Percentiles rank a stretch among this genome's conserved stretches.
Conservation (phyloP, 2,113 vertebrate species). For the Chlamydotis undulata region DNA sequence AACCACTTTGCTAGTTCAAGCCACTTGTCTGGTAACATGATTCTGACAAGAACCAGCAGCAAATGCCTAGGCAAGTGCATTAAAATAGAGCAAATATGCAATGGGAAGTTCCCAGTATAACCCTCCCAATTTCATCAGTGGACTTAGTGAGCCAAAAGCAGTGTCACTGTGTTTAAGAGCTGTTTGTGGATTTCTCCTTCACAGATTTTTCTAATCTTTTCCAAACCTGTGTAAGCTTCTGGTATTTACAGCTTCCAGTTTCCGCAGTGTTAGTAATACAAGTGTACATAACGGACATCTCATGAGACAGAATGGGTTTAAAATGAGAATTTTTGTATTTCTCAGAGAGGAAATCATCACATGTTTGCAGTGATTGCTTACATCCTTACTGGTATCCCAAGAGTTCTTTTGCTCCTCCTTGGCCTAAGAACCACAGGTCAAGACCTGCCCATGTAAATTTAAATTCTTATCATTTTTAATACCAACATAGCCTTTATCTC, state of each 20-base stretch:
- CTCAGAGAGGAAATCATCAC: neutral
- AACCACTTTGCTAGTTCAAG: neutral
- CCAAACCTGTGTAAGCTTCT: neutral
- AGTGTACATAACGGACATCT: neutral
- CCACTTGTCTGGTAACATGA: neutral
- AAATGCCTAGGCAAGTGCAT: neutral
- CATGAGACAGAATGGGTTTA: neutral
- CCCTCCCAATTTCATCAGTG: neutral
- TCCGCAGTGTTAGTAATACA: neutral
- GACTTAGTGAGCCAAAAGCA: neutral
- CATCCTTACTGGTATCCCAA: neutral
- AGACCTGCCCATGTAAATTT: neutral
- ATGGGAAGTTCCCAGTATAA: neutral
- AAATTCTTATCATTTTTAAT: neutral
- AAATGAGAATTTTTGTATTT: neutral
- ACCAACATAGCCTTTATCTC: neutral
- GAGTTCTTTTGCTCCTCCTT: neutral
- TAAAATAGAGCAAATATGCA: neutral
- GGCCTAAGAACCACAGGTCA: neutral
- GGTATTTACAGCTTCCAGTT: neutral
- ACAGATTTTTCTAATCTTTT: neutral
- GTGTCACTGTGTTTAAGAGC: neutral
- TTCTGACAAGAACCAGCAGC: neutral
- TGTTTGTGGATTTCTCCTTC: neutral
- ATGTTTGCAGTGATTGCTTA: neutral